Percentiles rank a stretch among this genome's conserved stretches.
phyloP scores from a whole-genome alignment of 1,140 invertebrate species.

The Philopotamus ludificatus region DNA sequence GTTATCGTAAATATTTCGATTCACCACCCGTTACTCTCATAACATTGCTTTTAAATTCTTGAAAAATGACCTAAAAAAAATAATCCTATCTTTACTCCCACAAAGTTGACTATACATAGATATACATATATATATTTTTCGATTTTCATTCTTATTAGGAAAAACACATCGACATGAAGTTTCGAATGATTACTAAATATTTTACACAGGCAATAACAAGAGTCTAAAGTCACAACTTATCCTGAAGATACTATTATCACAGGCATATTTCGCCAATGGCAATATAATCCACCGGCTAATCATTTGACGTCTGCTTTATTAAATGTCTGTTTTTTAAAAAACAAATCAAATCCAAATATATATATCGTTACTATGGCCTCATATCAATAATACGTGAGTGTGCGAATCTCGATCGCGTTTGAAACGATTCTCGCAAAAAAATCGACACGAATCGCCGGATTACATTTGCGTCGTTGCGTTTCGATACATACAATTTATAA shows the following conservation, averaged over 20 bases:
- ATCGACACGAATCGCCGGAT: too few relatives aligned
- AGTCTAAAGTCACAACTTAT: constrained; percentile 57
- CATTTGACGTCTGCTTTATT: constrained; percentile 6
- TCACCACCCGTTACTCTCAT: background rate
- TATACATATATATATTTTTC: background rate
- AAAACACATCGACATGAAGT: too few relatives aligned
- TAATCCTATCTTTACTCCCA: background rate
- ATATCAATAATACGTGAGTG: too few relatives aligned
- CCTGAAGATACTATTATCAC: constrained; percentile 58
- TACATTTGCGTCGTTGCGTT: too few relatives aligned
- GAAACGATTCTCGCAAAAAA: too few relatives aligned
- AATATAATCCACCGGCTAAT: constrained; percentile 1
- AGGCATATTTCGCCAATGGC: constrained; percentile 48
- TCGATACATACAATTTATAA: constrained; percentile 2
- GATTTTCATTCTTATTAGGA: too few relatives aligned
- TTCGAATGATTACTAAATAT: too few relatives aligned
- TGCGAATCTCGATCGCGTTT: too few relatives aligned
- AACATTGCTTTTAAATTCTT: background rate
- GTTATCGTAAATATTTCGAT: background rate
- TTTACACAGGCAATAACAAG: constrained; percentile 47
- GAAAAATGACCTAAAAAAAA: background rate
- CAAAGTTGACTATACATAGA: background rate
- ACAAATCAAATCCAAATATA: too few relatives aligned
- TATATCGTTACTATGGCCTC: too few relatives aligned
- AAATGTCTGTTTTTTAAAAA: too few relatives aligned